Percentiles rank a stretch among this genome's conserved stretches.
Evolutionary conservation across 2,888 invertebrate genomes (phyloP).

Genomic region (Luperina nickerlii): DNA sequence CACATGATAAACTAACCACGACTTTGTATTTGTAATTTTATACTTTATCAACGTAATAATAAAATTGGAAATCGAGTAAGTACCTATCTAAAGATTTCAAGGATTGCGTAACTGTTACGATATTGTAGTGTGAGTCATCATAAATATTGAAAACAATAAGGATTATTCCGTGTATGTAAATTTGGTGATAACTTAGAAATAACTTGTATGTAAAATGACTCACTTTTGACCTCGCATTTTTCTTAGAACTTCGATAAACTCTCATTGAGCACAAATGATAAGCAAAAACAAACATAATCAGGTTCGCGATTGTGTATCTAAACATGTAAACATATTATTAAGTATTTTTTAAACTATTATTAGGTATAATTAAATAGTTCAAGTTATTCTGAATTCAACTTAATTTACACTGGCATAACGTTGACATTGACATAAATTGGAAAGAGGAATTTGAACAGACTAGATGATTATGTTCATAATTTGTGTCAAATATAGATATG

Average conservation of each 20-base stretch:
- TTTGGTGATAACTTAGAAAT: constrained; percentile 21
- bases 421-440: too few species aligned
- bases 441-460: too few species aligned
- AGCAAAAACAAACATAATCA: constrained; percentile 28
- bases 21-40: constrained; percentile 22
- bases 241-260: constrained; percentile 5
- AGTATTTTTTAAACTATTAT: too few species aligned
- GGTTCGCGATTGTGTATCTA: too few species aligned
- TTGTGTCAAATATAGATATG: constrained; percentile 29
- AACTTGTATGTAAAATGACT: constrained; percentile 12
- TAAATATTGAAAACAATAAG: constrained; percentile 22
- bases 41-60: constrained; percentile 4
- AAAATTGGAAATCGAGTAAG: constrained; percentile 38
- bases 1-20: not conserved
- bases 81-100: constrained; percentile 18
- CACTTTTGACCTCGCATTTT: constrained; percentile 20
- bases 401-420: too few species aligned
- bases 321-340: too few species aligned
- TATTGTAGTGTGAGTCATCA: constrained; percentile 48
- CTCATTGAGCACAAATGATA: constrained; percentile 37
- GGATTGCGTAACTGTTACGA: constrained; percentile 33
- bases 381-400: too few species aligned
- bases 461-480: constrained; percentile 8
- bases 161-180: constrained; percentile 24
- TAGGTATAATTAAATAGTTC: too few species aligned